A percentile compares a stretch with the other conserved stretches of the same genome.
Evolutionary conservation across 2,888 invertebrate genomes (phyloP).

Genomic region (Hirtodrosophila duncani): DNA sequence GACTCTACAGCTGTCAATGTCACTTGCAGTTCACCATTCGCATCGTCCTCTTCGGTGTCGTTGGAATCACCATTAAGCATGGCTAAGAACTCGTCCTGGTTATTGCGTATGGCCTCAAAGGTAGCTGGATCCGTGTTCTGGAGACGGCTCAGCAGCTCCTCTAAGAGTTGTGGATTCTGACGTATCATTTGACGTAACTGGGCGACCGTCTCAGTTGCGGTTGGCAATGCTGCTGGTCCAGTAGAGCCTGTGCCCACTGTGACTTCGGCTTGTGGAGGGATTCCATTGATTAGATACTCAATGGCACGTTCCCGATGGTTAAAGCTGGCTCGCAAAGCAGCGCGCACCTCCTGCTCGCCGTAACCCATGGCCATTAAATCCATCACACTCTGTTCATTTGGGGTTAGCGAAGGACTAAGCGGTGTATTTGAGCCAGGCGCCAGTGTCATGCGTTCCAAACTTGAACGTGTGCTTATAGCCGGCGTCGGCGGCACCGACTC

Average conservation of each 20-base stretch:
- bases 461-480: constrained; percentile 19
- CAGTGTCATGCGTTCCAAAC: neutral
- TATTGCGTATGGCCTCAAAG: constrained; percentile 91
- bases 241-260: too few species aligned
- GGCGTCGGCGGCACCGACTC: constrained; percentile 17
- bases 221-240: too few species aligned
- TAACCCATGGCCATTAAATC: constrained; percentile 88
- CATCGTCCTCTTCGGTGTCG: neutral
- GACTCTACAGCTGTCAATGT: constrained; percentile 49
- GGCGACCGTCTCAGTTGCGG: too few species aligned
- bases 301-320: constrained; percentile 99
- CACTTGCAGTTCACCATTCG: constrained; percentile 19
- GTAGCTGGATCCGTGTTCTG: constrained; percentile 95
- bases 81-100: constrained; percentile 92
- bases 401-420: constrained; percentile 26
- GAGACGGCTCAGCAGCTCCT: constrained; percentile 92
- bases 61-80: constrained; percentile 43
- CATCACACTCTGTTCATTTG: constrained; percentile 53
- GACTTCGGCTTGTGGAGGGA: constrained; percentile 79
- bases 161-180: constrained; percentile 93
- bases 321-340: constrained; percentile 94
- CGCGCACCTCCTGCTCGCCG: constrained; percentile 87
- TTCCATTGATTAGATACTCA: constrained; percentile 95
- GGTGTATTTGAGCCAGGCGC: neutral
- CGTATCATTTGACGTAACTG: constrained; percentile 95